Evolutionary conservation across 1,140 invertebrate genomes (phyloP).

Genomic region (Bombus polaris): DNA sequence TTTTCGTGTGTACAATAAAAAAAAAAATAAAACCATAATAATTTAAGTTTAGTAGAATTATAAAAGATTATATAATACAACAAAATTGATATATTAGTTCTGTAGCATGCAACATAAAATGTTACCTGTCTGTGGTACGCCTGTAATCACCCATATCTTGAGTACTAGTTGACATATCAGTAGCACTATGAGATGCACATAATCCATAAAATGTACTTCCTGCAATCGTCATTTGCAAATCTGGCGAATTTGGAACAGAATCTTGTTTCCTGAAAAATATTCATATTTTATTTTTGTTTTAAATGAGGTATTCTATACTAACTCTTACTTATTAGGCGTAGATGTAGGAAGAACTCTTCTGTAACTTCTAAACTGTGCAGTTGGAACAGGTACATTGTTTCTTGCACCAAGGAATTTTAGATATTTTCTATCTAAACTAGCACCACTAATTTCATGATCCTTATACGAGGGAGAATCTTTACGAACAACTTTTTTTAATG

Average conservation of each 20-base stretch:
- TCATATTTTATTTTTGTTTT: slow-evolving; percentile 14
- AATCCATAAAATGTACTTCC: slow-evolving; percentile 78
- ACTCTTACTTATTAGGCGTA: slow-evolving; percentile 70
- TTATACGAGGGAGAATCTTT: slow-evolving; percentile 74
- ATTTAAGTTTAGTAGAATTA: slow-evolving; percentile 5
- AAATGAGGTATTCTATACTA: background rate
- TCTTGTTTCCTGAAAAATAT: slow-evolving; percentile 69
- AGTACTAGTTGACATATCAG: slow-evolving; percentile 70
- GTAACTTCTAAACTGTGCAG: slow-evolving; percentile 90
- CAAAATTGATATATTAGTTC: slow-evolving; percentile 12
- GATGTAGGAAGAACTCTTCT: slow-evolving; percentile 84
- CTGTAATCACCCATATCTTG: slow-evolving; percentile 77
- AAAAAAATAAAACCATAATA: background rate
- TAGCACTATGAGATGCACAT: slow-evolving; percentile 72
- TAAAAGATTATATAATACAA: background rate
- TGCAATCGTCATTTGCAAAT: slow-evolving; percentile 75
- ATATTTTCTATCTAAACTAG: slow-evolving; percentile 90
- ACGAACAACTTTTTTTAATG: slow-evolving; percentile 86
- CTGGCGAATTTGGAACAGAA: slow-evolving; percentile 67
- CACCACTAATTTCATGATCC: slow-evolving; percentile 78
- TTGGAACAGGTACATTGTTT: slow-evolving; percentile 88
- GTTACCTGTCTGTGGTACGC: slow-evolving; percentile 72
- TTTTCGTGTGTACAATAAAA: background rate
- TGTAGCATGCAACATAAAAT: slow-evolving; percentile 14
- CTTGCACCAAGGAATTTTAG: slow-evolving; percentile 85